phyloP scores from a whole-genome alignment of 2,113 vertebrate genomes.

The Laterallus jamaicensis region DNA sequence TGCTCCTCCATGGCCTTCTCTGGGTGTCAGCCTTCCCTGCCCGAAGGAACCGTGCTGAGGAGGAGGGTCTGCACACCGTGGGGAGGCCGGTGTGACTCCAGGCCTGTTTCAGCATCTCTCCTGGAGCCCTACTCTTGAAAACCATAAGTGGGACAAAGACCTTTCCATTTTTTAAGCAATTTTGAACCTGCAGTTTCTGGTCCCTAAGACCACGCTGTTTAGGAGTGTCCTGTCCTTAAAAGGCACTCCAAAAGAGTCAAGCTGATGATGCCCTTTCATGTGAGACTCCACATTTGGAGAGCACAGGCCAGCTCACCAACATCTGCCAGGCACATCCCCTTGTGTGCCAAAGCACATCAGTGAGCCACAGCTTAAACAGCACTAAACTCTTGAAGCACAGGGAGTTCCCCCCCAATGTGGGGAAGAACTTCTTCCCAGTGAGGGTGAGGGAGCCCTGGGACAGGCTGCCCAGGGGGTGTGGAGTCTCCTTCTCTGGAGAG shows the following conservation, averaged over 20 bases:
- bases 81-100: neutral
- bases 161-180: neutral
- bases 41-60: fast-evolving
- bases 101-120: neutral
- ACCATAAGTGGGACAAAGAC: neutral
- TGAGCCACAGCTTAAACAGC: conserved; percentile 15
- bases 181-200: neutral
- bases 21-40: neutral
- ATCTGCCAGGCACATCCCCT: neutral
- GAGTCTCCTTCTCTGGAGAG: too few species aligned
- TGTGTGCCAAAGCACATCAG: neutral
- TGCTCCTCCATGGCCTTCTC: neutral
- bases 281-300: neutral
- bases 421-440: too few species aligned
- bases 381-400: neutral
- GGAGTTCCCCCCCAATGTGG: too few species aligned
- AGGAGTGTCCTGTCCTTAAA: neutral
- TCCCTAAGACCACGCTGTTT: neutral
- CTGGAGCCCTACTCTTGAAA: neutral
- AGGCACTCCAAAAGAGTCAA: neutral
- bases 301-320: neutral
- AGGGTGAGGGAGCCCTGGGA: too few species aligned
- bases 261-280: neutral
- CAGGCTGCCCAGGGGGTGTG: too few species aligned
- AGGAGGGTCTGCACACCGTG: neutral